phyloP scores from a whole-genome alignment of 2,888 invertebrate species.

The Apoda limacodes region DNA sequence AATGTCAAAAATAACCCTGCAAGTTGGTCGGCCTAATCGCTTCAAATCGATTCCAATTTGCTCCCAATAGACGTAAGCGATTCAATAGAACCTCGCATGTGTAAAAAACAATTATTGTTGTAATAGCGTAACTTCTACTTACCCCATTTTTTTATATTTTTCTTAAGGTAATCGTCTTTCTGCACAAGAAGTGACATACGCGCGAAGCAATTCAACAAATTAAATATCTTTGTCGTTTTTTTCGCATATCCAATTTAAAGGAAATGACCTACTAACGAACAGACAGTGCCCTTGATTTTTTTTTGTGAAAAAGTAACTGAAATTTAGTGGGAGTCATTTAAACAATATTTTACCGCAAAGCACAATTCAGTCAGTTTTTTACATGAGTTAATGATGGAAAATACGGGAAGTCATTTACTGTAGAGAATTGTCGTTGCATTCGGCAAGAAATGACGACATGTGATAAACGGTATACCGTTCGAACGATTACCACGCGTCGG shows the following conservation, averaged over 20 bases:
- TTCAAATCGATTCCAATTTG: no score
- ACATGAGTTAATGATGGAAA: constrained; percentile 39
- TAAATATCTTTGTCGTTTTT: constrained; percentile 41
- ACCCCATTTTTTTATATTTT: constrained; percentile 34
- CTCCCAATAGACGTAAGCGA: no score
- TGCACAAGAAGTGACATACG: constrained; percentile 38
- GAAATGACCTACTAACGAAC: constrained; percentile 35
- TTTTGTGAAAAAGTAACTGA: constrained; percentile 22
- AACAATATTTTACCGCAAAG: constrained; percentile 31
- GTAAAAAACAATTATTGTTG: no score
- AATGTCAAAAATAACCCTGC: no score
- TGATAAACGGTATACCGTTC: no score
- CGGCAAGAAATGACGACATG: no score
- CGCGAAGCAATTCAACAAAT: constrained; percentile 31
- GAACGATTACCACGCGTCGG: no score
- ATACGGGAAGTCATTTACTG: constrained; percentile 36
- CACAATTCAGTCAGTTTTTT: constrained; percentile 29
- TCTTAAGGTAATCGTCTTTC: constrained; percentile 36
- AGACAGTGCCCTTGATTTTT: constrained; percentile 23
- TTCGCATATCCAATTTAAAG: constrained; percentile 46
- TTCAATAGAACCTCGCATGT: no score
- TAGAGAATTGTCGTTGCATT: constrained; percentile 36
- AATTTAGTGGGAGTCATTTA: constrained; percentile 30
- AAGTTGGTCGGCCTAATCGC: no score
- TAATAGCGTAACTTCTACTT: no score